Conservation (phyloP, 92 coral and sea anemone species). For the Epizoanthus ramosus region DNA sequence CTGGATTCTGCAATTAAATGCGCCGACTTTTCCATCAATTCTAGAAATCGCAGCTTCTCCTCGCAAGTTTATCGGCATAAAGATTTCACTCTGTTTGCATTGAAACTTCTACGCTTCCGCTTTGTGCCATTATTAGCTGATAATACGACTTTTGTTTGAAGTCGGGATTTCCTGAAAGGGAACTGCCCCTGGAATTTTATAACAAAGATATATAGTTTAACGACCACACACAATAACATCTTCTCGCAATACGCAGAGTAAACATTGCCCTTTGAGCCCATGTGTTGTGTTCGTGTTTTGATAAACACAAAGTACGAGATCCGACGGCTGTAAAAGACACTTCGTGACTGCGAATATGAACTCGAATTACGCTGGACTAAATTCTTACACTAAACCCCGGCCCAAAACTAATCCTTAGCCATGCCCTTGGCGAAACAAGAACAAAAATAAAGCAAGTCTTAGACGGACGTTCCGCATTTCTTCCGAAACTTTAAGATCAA, state of each 20-base stretch:
- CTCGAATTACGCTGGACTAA: slow-evolving; percentile 3
- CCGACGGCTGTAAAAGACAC: not conserved
- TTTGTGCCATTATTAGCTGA: slow-evolving; percentile 30
- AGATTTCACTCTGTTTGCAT: slow-evolving; percentile 14
- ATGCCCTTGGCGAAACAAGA: slow-evolving; percentile 24
- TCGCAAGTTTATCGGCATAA: not conserved
- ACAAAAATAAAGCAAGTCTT: slow-evolving; percentile 9
- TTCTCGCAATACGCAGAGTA: not conserved
- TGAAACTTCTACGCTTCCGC: slow-evolving; percentile 35
- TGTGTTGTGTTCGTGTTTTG: not conserved
- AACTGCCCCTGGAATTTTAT: not conserved
- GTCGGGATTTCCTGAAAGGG: slow-evolving; percentile 33
- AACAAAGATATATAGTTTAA: slow-evolving; percentile 3
- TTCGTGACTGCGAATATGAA: slow-evolving; percentile 1
- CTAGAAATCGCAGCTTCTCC: not conserved
- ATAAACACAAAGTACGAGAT: not conserved
- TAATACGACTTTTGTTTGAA: slow-evolving; percentile 37
- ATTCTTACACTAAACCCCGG: not conserved
- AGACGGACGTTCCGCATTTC: not conserved
- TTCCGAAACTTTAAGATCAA: not conserved
- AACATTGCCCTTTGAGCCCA: not conserved
- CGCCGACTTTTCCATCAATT: too few relatives aligned
- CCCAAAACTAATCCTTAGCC: not conserved
- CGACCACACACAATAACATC: slow-evolving; percentile 44
- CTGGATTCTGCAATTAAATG: not conserved